phyloP scores from a whole-genome alignment of 2,113 vertebrate species.

The Cryptomyrus ogoouensis region DNA sequence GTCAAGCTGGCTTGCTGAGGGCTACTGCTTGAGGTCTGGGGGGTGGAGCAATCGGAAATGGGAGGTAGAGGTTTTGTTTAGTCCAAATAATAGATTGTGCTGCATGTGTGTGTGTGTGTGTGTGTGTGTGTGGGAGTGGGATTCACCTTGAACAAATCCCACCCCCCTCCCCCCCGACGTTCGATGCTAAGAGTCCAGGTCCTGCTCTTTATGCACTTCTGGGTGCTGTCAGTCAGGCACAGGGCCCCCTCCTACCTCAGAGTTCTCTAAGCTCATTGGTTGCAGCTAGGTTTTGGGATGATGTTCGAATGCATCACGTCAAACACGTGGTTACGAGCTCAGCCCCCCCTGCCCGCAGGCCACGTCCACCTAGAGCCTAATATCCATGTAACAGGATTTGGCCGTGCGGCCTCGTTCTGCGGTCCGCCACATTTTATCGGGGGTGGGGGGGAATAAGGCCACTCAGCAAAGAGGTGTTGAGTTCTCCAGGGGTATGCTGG shows the following conservation, averaged over 20 bases:
- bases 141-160: not conserved
- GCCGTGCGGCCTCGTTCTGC: conserved; percentile 43
- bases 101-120: not conserved
- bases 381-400: conserved; percentile 60
- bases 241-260: not conserved
- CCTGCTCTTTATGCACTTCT: not conserved
- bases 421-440: conserved; percentile 36
- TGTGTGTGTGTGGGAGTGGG: not conserved
- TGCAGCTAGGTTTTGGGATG: conserved; percentile 27
- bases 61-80: not conserved
- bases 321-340: conserved; percentile 32
- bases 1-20: not conserved
- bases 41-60: not conserved
- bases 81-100: not conserved
- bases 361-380: conserved; percentile 44
- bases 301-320: conserved; percentile 35
- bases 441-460: conserved; percentile 28
- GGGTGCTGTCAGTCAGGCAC: not conserved
- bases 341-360: not conserved
- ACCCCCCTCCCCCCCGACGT: not conserved
- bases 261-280: not conserved
- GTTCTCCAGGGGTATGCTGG: not conserved
- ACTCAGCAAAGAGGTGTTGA: not conserved
- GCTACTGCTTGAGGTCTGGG: not conserved
- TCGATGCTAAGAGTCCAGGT: not conserved